Percentiles rank a stretch among this genome's conserved stretches.
These are phyloP conservation scores for Drosophila koepferae DNA, from an alignment of 2,888 invertebrate species.

Conservation along the genomic window DNA sequence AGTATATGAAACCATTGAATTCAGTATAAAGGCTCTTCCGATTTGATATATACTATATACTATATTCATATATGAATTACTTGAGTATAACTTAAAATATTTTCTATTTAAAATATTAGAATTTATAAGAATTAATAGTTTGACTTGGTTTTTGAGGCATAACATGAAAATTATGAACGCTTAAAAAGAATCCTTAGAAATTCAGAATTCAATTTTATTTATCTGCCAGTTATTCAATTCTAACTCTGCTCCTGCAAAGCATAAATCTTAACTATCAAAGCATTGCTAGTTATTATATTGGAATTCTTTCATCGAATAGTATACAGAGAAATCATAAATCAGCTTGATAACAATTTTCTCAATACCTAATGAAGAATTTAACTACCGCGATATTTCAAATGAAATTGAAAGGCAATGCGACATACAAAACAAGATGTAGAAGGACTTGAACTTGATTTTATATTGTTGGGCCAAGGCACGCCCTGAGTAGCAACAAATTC, in stretches of 20 bases:
- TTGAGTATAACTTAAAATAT: no score
- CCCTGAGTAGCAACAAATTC: slow-evolving; percentile 33
- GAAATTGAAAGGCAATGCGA: slow-evolving; percentile 21
- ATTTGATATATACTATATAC: no score
- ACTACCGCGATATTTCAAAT: slow-evolving; percentile 25
- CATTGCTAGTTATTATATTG: neutral
- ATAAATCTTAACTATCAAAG: slow-evolving; percentile 1
- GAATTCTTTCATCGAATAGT: neutral
- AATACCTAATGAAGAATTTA: slow-evolving; percentile 14
- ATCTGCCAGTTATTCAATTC: neutral
- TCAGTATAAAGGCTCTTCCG: neutral
- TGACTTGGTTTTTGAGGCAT: no score
- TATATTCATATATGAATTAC: neutral
- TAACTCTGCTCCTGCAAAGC: neutral
- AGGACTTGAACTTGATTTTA: slow-evolving; percentile 9
- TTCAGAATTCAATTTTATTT: neutral
- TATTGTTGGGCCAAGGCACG: slow-evolving; percentile 27
- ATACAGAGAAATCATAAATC: slow-evolving; percentile 6
- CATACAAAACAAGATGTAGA: neutral
- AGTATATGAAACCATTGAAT: neutral
- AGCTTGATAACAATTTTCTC: slow-evolving; percentile 17
- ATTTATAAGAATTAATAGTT: no score
- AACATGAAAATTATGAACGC: no score
- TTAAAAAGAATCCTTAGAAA: neutral
- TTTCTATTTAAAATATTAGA: no score